Base-by-base conservation (phyloP, 2,113 vertebrate species). In the Menura novaehollandiae region DNA sequence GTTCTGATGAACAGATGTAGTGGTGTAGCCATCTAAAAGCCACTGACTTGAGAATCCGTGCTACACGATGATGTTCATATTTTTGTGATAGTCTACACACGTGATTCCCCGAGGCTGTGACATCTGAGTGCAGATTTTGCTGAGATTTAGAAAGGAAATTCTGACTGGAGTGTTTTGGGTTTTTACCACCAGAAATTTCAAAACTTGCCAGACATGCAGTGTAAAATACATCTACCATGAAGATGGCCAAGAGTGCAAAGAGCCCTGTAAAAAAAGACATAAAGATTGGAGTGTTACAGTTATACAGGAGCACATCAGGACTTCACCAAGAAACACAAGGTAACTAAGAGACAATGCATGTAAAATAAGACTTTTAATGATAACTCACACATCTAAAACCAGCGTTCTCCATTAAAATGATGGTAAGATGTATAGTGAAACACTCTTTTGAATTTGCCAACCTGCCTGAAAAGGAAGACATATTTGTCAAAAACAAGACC, bases 1-100 rank as follows among this genome's bases (percentile, higher is more conserved):
- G 43, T 85, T 89, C 49, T 82, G 35, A 52, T 88, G 62, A 85
- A 68, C 44, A 88, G 56, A 75, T 92, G 72, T 20, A 85, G 67
- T 39, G n/a, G 24, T 75, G 52, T 41, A 69, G 47, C 41, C 10
- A 5, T 71, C 41, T 88, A 71, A 82, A 89, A 78, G 28, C 55
- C 60, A 66, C 22, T 49, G 44, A 20, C 52, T 68, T 88, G 51
- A 51, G 35, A 91, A 55, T 73, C 64, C 22, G 17, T 52, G 63
- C 49, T 5, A 8, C 41, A 91, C 0, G 0, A 64, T 44, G 46
- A 15, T 0, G 0, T 56, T 90, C 52, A 9, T 32, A 23, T 82
- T 79, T 80, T 85, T 76, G 49, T 59, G 30, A 49, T 15, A 52
- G 62, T 79, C 68, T 72, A 58, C 47, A 55, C 12, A n/a, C 33